Base-by-base conservation (phyloP, 2,797 vertebrate species). In the Salmo trutta region DNA sequence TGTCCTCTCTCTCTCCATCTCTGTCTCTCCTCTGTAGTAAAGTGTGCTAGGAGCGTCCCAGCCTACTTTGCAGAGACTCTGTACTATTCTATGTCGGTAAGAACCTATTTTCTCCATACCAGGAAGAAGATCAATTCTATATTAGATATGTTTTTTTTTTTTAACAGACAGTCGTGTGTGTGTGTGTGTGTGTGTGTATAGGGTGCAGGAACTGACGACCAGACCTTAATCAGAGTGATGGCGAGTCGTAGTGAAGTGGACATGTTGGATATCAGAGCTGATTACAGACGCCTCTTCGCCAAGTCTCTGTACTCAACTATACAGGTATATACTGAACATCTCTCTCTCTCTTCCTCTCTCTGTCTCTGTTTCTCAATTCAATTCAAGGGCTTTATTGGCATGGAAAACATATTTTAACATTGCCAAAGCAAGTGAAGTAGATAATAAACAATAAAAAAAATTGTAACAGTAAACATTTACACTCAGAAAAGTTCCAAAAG, bases 51-150 rank as follows among this genome's bases (percentile, higher is more conserved):
- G 78, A 96, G 94, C 0, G 92, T 99, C 51, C 97, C 98, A 76
- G 92, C 90, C 65, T 99, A 98, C 86, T 96, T 99, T 83, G 97
- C 98, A 0, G 97, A 98, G 86, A 95, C 94, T 0, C 94, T 99
- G 1, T 95, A 96, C 90, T 75, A 94, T 24, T 86, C 96, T 27
- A 95, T 99, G 95, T 98, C 97, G 95, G 98, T 97, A 88, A 5
- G 85, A 47, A 33, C 0, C 33, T 41, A n/a, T 27, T 12, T 8
- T 12, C 0, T 47, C 41, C 8, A 12, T 47, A 10, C 7, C 0
- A 41, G 1, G 36, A 41, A 41, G 36, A 41, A 10, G 2, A 41
- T 41, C 36, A n/a, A 41, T 2, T 41, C 36, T 41, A 41, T 41
- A 47, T 0, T 47, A 1, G 41, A 47, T 47, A 47, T 67, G 31